phyloP scores from a whole-genome alignment of 2,113 vertebrate genomes.

The Colinus virginianus region DNA sequence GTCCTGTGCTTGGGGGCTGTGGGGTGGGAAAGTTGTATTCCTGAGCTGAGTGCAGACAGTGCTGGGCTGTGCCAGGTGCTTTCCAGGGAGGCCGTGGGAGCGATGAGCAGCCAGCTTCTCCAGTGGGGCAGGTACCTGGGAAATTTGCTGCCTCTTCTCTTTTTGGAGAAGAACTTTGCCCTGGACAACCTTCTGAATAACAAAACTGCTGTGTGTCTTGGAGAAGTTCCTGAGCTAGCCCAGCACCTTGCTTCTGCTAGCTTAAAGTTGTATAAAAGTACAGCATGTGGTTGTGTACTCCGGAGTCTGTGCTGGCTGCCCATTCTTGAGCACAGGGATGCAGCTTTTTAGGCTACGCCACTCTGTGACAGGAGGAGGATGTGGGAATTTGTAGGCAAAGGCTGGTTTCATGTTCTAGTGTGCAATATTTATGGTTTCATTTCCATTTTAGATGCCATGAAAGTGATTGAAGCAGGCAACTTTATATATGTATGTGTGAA shows the following conservation, averaged over 20 bases:
- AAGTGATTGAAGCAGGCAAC: not conserved
- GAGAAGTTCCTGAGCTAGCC: not conserved
- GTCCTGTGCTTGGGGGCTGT: conserved; percentile 53
- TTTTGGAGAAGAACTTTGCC: not conserved
- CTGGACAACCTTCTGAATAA: not conserved
- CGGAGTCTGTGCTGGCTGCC: not conserved
- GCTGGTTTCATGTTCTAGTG: not conserved
- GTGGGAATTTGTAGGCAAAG: not conserved
- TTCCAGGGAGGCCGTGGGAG: not conserved
- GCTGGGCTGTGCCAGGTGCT: not conserved
- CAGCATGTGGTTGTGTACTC: not conserved
- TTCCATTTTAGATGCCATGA: not conserved
- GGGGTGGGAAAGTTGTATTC: not conserved
- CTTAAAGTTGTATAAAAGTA: not conserved
- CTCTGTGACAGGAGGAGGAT: not conserved
- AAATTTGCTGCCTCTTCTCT: not conserved
- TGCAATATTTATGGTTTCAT: not conserved
- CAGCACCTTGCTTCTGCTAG: not conserved
- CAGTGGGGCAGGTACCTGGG: not conserved
- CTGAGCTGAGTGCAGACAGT: not conserved
- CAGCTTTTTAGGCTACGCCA: not conserved
- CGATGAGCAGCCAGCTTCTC: not conserved
- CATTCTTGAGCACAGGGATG: rapidly evolving
- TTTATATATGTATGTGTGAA: not conserved
- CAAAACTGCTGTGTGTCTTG: not conserved